These are phyloP conservation scores for Sinhomidia bicolor DNA, from an alignment of 2,888 invertebrate species.

Conservation along the genomic window DNA sequence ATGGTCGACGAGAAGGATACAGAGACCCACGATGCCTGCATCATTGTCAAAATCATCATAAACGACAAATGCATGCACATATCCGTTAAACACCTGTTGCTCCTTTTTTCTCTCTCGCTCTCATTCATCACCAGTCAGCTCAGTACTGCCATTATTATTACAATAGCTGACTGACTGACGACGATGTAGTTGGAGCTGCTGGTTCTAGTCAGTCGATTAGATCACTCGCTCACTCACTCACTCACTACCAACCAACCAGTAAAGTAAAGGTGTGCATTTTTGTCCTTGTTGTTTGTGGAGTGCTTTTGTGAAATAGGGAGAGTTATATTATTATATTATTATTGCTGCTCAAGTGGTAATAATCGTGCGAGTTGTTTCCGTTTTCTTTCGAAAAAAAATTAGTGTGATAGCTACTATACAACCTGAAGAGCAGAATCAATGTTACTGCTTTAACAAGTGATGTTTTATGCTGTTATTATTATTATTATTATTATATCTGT, in stretches of 20 bases:
- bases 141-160: neutral
- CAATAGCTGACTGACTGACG: neutral
- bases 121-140: neutral
- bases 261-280: conserved; percentile 33
- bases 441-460: conserved; percentile 14
- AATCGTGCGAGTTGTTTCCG: conserved; percentile 56
- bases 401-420: no score
- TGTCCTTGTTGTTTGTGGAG: conserved; percentile 41
- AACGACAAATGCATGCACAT: conserved; percentile 38
- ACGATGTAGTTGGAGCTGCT: conserved; percentile 3
- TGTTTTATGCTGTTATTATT: no score
- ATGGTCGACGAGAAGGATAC: neutral
- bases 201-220: conserved; percentile 45
- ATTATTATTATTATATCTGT: neutral
- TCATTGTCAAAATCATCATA: neutral
- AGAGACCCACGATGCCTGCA: conserved; percentile 24
- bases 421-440: conserved; percentile 1
- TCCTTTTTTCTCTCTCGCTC: conserved; percentile 56
- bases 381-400: conserved; percentile 48
- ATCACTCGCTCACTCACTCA: no score
- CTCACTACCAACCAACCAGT: no score
- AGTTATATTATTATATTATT: no score
- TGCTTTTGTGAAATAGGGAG: no score
- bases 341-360: no score
- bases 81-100: conserved; percentile 74